Base-by-base conservation (phyloP, 2,113 vertebrate species). In the Ageneiosus marmoratus region DNA sequence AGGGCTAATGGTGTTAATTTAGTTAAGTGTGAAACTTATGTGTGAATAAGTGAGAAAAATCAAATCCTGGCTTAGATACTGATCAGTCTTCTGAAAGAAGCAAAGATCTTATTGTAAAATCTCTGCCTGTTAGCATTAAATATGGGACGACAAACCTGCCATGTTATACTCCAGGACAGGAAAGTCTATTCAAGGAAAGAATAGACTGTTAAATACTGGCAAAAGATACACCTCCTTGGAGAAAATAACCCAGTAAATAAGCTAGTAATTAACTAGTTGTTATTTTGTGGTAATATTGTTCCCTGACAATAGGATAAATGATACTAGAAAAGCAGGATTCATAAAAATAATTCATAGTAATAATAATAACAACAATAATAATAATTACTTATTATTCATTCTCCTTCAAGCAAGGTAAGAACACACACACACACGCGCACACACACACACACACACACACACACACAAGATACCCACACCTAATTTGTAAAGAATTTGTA, bases 1-100 rank as follows among this genome's bases (percentile, higher is more conserved):
- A 76, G n/a, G 1, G 67, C 56, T 84, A 82, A 60, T 60, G 60
- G 82, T 58, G 55, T 84, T 78, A 58, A 82, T 82, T 87, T 79
- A 27, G 83, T 87, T 87, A 74, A 79, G 73, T 65, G 83, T 73
- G 58, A 60, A 76, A 67, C 32, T 75, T 74, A 27, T 69, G 70
- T 60, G 37, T 41, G 37, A 41, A 41, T 74, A 56, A 79, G 41
- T 53, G 24, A 70, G 74, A 67, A 83, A 82, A 75, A 29, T 44
- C 65, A 53, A 56, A 20, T 37, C 37, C 69, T 70, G 63, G 63
- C 50, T 55, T 55, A 29, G 73, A 53, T 34, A 55, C n/a, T 4
- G 10, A 76, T 58, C 79, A 58, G 9, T 46, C 41, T 55, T 62
- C 22, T 44, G 10, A 74, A 18, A 44, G 56, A 27, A 74, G 6